A percentile compares a stretch with the other conserved stretches of the same genome.
These are phyloP conservation scores for Sitta europaea DNA, from an alignment of 2,113 vertebrate species.

Conservation along the genomic window DNA sequence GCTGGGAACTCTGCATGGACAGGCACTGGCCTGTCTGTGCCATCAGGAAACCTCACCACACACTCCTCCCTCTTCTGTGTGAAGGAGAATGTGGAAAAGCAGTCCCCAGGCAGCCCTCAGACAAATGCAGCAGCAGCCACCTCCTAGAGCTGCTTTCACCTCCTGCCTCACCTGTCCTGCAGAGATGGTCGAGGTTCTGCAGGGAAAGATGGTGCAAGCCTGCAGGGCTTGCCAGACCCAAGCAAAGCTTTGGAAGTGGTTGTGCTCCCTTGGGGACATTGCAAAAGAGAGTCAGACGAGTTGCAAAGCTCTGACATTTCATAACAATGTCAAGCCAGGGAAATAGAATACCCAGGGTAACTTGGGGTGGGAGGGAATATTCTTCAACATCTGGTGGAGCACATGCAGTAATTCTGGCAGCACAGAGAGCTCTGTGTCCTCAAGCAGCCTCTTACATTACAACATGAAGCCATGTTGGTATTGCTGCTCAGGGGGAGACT, in stretches of 20 bases:
- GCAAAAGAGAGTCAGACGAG: slow-evolving; percentile 24
- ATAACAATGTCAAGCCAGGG: slow-evolving; percentile 37
- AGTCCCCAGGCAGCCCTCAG: neutral
- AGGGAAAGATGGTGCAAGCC: neutral
- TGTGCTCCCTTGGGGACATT: neutral
- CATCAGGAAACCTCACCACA: slow-evolving; percentile 35
- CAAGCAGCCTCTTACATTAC: neutral
- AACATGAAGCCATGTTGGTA: neutral
- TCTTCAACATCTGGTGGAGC: slow-evolving; percentile 36
- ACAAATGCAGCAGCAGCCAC: neutral
- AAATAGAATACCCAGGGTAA: slow-evolving; percentile 14
- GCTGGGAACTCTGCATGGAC: slow-evolving; percentile 30
- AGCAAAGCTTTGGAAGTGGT: neutral
- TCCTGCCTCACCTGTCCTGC: neutral
- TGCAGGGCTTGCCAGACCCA: fast-evolving
- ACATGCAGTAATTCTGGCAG: neutral
- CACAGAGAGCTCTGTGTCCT: neutral
- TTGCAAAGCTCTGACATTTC: slow-evolving; percentile 16
- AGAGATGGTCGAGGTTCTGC: neutral
- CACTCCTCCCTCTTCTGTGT: slow-evolving; percentile 44
- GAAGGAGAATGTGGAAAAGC: neutral
- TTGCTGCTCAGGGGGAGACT: neutral
- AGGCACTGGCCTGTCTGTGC: neutral
- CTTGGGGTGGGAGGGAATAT: neutral
- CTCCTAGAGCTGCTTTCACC: neutral